Evolutionary conservation across 2,888 invertebrate species (phyloP), one percentile per base, ranked within the genome.

Genomic region (Eulithis prunata): DNA sequence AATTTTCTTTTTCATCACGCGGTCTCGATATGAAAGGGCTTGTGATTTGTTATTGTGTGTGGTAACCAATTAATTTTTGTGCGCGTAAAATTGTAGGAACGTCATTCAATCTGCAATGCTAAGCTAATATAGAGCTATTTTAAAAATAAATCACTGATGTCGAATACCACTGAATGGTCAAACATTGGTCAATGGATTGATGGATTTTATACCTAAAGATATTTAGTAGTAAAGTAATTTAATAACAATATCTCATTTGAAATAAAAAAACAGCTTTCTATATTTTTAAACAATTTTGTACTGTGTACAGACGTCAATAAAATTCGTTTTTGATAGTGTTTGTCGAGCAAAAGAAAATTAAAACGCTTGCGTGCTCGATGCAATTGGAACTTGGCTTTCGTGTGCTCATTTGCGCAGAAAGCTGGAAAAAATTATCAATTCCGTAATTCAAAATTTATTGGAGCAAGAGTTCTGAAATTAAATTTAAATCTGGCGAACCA

Each of bases 1-100:
- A 62, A 71, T 68, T 66, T 57, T 62, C 55, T 21, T 43, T 55
- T 64, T 56, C 43, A n/a, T 54, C 45, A 47, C 10, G 36, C 56
- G 13, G 51, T 60, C 46, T 47, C 57, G 45, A 51, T 59, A 59
- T 32, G 55, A 56, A 51, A 36, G 45, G 32, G 6, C 6, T 32
- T 32, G 32, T 32, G 32, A 32, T 32, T 21, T 21, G 21, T 21
- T 1, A 21, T 21, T 21, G 21, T 32, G 32, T 32, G 32, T 32
- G 32, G 32, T 32, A 32, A 32, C 6, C 1, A 32, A 32, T 32
- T 32, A 32, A 6, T 32, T 32, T 32, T 3, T 5, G 6, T 32
- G 32, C 4, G 21, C 21, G 21, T 21, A 21, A 21, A 32, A 32
- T 6, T 32, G 32, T 32, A 32, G 21, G 21, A 21, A 21, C 21